Evolutionary conservation across 2,888 invertebrate genomes (phyloP).

Genomic region (Chymomyza caudatula): DNA sequence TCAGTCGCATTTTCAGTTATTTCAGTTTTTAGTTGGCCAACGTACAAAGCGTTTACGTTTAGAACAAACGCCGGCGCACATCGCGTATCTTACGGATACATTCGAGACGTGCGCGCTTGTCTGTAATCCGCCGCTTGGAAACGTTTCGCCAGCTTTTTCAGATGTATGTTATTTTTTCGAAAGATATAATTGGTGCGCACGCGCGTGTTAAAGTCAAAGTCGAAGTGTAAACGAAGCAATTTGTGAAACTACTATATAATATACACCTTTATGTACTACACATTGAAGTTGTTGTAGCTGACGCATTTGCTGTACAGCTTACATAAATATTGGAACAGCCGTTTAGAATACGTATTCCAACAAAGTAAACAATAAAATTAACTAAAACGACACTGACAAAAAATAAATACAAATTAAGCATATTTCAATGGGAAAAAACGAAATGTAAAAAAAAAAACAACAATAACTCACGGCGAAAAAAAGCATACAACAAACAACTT

Average conservation of each 20-base stretch:
- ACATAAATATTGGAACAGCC: constrained; percentile 3
- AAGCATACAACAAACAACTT: background rate
- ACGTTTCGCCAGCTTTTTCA: background rate
- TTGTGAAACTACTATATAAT: background rate
- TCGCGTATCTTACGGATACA: constrained; percentile 28
- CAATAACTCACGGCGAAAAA: background rate
- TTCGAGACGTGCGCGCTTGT: constrained; percentile 5
- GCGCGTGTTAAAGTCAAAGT: constrained; percentile 28
- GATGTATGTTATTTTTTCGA: background rate
- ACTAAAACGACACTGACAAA: background rate
- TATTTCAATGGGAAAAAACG: background rate
- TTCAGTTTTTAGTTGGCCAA: constrained; percentile 22
- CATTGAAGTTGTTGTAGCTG: background rate
- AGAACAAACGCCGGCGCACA: constrained; percentile 10
- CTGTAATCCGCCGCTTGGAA: background rate
- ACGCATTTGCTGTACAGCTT: background rate
- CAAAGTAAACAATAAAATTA: background rate
- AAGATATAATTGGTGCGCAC: constrained; percentile 16
- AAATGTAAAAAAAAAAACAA: background rate
- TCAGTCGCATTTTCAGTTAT: constrained; percentile 49
- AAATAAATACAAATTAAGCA: constrained; percentile 1
- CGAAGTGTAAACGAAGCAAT: constrained; percentile 7
- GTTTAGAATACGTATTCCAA: background rate
- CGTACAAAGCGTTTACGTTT: background rate
- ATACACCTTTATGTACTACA: background rate